Conservation (phyloP, 2,797 vertebrate genomes). For the Mareca strepera region DNA sequence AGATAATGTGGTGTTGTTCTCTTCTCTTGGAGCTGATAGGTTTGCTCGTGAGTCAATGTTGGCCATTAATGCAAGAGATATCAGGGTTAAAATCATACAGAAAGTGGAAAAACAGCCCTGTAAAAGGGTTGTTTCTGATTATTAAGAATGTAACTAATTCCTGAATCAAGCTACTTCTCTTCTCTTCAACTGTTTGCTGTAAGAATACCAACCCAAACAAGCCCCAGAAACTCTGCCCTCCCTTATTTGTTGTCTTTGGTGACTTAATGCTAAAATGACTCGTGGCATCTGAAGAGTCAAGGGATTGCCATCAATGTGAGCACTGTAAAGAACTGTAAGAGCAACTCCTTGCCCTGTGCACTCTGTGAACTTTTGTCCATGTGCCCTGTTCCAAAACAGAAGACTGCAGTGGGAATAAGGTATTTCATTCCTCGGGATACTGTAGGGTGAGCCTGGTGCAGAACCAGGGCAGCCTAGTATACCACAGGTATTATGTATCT, state of each 20-base stretch:
- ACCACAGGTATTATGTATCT: rapidly evolving
- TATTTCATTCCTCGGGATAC: background rate
- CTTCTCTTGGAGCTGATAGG: background rate
- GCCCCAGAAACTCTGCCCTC: background rate
- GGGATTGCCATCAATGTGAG: background rate
- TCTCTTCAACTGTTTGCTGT: background rate
- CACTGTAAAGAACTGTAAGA: background rate
- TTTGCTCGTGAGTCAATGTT: background rate
- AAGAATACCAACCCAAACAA: background rate
- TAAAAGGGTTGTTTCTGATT: constrained; percentile 3
- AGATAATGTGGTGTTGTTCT: background rate
- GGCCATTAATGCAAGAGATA: background rate
- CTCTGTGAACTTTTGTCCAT: background rate
- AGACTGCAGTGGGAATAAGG: background rate
- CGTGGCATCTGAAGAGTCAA: background rate
- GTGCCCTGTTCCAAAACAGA: background rate
- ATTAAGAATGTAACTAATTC: background rate
- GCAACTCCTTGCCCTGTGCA: background rate
- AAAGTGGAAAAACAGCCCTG: background rate
- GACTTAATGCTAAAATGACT: background rate
- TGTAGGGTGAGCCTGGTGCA: background rate
- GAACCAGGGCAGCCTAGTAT: background rate
- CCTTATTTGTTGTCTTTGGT: background rate
- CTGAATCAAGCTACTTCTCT: background rate
- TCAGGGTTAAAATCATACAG: background rate